Conservation (phyloP, 1,140 invertebrate species). For the Anoplophora glabripennis region DNA sequence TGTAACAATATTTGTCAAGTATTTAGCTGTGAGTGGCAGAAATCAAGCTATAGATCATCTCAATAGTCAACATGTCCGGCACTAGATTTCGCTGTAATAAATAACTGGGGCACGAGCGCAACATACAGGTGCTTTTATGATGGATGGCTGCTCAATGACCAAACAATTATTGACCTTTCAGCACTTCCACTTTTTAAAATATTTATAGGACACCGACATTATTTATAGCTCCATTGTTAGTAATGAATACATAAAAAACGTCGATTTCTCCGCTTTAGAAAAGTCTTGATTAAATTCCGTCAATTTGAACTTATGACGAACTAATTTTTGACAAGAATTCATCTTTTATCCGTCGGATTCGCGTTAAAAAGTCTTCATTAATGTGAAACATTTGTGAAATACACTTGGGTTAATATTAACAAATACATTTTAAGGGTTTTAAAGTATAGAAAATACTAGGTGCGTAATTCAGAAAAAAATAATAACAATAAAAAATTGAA, state of each 20-base stretch:
- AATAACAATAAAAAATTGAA: no score
- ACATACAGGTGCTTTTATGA: constrained; percentile 38
- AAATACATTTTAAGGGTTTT: no score
- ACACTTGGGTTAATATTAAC: no score
- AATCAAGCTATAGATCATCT: constrained; percentile 41
- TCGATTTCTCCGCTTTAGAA: no score
- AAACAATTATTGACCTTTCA: constrained; percentile 38
- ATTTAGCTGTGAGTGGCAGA: constrained; percentile 40
- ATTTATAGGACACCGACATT: constrained; percentile 24
- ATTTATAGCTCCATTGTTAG: not conserved
- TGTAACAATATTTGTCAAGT: constrained; percentile 42
- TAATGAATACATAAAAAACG: not conserved
- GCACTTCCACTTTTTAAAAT: constrained; percentile 29
- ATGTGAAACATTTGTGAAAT: no score
- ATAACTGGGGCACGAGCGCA: constrained; percentile 32
- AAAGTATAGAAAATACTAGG: no score
- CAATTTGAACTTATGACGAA: no score
- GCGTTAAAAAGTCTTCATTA: no score
- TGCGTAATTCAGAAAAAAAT: no score
- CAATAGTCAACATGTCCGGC: constrained; percentile 36
- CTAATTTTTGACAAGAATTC: no score
- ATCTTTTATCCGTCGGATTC: no score
- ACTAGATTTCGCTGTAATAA: constrained; percentile 35
- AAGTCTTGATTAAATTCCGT: no score
- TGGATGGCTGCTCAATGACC: constrained; percentile 34